Percentiles rank a stretch among this genome's conserved stretches.
Evolutionary conservation across 2,113 vertebrate genomes (phyloP).

Genomic region (Ceratotherium simum): DNA sequence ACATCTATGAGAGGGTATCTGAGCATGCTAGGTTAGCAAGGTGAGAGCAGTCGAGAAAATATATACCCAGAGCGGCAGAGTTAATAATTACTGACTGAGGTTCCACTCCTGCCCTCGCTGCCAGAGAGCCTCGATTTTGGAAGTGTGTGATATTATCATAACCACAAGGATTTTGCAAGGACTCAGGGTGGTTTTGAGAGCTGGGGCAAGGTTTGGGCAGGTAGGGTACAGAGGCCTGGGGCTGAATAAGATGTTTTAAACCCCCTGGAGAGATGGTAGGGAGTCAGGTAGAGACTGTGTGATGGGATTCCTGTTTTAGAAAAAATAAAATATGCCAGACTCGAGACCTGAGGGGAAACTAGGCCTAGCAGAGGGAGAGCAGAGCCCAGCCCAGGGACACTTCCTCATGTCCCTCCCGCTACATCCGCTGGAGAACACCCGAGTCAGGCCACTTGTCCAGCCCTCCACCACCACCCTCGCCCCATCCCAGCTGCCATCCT

Average conservation of each 20-base stretch:
- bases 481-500: not conserved
- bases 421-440: accelerated
- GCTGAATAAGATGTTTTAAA: not conserved
- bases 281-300: not conserved
- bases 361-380: not conserved
- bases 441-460: accelerated
- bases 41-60: constrained; percentile 27
- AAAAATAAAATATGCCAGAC: not conserved
- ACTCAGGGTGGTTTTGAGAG: not conserved
- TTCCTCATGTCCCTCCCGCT: accelerated
- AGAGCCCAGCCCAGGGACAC: not conserved
- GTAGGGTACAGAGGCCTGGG: not conserved
- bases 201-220: not conserved
- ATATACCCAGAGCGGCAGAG: not conserved
- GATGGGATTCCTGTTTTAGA: not conserved
- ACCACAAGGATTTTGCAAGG: not conserved
- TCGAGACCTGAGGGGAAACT: not conserved
- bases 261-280: not conserved
- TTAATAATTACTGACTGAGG: not conserved
- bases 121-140: not conserved
- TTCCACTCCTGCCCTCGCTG: not conserved
- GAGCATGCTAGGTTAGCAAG: constrained; percentile 18
- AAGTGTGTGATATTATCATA: not conserved
- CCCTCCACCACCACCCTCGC: not conserved
- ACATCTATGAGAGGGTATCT: not conserved